A percentile compares a stretch with the other conserved stretches of the same genome.
Conservation (phyloP, 2,888 invertebrate genomes). For the Argynnis bischoffii region DNA sequence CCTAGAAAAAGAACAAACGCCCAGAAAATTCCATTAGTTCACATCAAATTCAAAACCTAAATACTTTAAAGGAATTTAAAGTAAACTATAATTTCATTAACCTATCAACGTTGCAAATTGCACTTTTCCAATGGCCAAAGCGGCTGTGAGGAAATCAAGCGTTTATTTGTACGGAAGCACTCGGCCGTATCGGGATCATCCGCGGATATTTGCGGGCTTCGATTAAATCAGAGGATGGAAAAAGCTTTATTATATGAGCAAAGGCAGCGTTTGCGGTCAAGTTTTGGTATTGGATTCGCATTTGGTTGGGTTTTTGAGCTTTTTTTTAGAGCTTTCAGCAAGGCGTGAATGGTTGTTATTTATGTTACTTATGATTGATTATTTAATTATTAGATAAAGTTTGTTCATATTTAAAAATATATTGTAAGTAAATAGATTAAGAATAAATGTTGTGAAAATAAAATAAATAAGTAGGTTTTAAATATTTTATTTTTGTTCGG, state of each 20-base stretch:
- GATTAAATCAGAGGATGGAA: slow-evolving; percentile 44
- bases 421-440: too few species aligned
- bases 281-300: slow-evolving; percentile 31
- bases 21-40: neutral
- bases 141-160: slow-evolving; percentile 64
- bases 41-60: neutral
- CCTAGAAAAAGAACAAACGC: neutral
- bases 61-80: slow-evolving; percentile 11
- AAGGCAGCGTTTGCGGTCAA: slow-evolving; percentile 39
- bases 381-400: too few species aligned
- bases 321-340: slow-evolving; percentile 1
- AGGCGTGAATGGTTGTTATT: neutral
- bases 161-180: slow-evolving; percentile 64
- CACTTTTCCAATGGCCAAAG: slow-evolving; percentile 50
- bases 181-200: slow-evolving; percentile 50
- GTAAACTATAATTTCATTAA: slow-evolving; percentile 54
- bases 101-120: slow-evolving; percentile 46
- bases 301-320: slow-evolving; percentile 10
- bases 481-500: too few species aligned
- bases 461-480: too few species aligned
- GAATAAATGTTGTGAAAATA: too few species aligned
- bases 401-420: too few species aligned
- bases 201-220: slow-evolving; percentile 44
- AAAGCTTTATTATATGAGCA: slow-evolving; percentile 39
- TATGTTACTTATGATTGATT: too few species aligned